phyloP scores from a whole-genome alignment of 2,888 invertebrate genomes.

The Limnephilus rhombicus region DNA sequence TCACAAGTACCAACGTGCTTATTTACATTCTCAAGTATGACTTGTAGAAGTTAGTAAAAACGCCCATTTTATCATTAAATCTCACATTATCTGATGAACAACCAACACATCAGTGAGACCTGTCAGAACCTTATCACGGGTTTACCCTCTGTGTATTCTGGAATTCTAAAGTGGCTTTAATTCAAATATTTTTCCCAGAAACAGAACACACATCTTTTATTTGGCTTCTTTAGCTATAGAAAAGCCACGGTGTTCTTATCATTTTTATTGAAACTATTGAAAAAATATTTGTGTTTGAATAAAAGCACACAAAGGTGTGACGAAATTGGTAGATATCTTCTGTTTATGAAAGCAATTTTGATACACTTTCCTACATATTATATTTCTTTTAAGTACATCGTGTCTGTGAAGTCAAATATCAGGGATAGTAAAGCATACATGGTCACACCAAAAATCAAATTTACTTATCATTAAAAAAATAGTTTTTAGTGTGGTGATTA shows the following conservation, averaged over 20 bases:
- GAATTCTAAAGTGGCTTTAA: not conserved
- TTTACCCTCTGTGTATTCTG: not conserved
- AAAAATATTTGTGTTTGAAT: slow-evolving; percentile 46
- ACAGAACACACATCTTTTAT: slow-evolving; percentile 3
- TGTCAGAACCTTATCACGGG: not conserved
- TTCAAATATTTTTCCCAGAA: slow-evolving; percentile 29
- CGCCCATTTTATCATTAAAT: not conserved
- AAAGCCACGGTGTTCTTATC: slow-evolving; percentile 36
- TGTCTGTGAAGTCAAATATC: not conserved
- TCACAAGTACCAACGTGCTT: not conserved
- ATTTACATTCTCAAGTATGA: not conserved
- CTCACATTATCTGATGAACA: not conserved
- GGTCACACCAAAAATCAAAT: not conserved
- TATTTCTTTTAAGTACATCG: not conserved
- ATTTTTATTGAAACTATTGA: slow-evolving; percentile 53
- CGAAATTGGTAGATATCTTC: not conserved
- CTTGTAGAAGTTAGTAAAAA: not conserved
- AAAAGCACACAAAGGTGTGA: slow-evolving; percentile 54
- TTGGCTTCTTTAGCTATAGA: slow-evolving; percentile 8
- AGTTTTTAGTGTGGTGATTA: too few species aligned
- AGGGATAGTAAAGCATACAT: not conserved
- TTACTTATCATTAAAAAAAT: too few species aligned
- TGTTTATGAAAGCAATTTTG: slow-evolving; percentile 21
- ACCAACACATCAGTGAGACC: not conserved
- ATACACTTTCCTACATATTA: not conserved